Evolutionary conservation across 2,113 vertebrate genomes (phyloP).

Genomic region (Archilochus colubris): DNA sequence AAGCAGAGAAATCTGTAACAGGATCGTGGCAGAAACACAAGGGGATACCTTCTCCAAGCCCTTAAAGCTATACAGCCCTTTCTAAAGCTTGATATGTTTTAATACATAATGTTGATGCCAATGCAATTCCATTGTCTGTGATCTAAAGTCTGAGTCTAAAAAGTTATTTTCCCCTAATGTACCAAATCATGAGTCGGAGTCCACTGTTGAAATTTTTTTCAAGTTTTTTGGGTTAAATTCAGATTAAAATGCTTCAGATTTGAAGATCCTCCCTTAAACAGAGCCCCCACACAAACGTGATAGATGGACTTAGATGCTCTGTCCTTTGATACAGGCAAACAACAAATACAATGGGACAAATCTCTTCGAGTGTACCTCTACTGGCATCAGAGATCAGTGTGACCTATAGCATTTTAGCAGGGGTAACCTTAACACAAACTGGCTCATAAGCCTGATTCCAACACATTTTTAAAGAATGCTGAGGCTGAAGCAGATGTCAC

Average conservation of each 20-base stretch:
- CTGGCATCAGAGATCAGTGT: not conserved
- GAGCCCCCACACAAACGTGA: not conserved
- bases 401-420: not conserved
- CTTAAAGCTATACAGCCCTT: not conserved
- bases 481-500: constrained; percentile 9
- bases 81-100: not conserved
- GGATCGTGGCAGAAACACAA: not conserved
- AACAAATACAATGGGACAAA: not conserved
- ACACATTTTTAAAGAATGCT: not conserved
- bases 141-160: not conserved
- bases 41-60: not conserved
- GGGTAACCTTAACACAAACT: not conserved
- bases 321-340: not conserved
- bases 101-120: not conserved
- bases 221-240: not conserved
- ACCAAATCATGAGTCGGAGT: constrained; percentile 1
- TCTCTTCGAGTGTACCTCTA: not conserved
- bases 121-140: not conserved
- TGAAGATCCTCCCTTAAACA: constrained; percentile 1
- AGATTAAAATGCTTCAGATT: constrained; percentile 46
- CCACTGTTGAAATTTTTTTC: not conserved
- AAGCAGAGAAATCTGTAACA: not conserved
- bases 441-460: not conserved
- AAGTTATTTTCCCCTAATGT: not conserved
- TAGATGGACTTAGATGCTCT: constrained; percentile 48